Base-by-base conservation (phyloP, 2,113 vertebrate species). In the Mesitornis unicolor region DNA sequence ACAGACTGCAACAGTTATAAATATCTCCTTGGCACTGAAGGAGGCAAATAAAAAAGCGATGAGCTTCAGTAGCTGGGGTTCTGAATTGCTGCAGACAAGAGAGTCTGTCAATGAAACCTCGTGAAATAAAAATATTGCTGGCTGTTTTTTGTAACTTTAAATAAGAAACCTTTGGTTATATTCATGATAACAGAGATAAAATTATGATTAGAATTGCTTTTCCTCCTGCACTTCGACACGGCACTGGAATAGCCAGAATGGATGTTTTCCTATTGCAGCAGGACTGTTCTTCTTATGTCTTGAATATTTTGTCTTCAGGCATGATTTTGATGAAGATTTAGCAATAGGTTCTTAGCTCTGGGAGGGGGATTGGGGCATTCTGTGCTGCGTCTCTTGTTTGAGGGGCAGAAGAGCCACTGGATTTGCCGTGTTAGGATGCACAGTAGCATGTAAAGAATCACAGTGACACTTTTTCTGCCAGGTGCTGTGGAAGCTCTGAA, bases 1-100 rank as follows among this genome's bases (percentile, higher is more conserved):
- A 93, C 74, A 94, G 93, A 95, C 91, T 97, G 63, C 65, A 94
- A 88, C 74, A 96, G 94, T 95, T 97, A 84, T 93, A 97, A 97
- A 96, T 97, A 96, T 91, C 96, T 96, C 78, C 84, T 75, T 16
- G 12, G 53, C 90, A 80, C 56, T 77, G 84, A 97, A 79, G 69
- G 88, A 92, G 71, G 92, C 77, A 95, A 93, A 94, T 94, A 96
- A 87, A 97, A 96, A 87, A 94, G 83, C 47, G 36, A 86, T 91
- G 95, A 97, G 93, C 86, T 94, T 97, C 80, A 87, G 90, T 96
- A 79, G 75, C 92, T 25, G 8, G 81, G 91, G 95, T 94, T 97
- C 57, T 95, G 95, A 98, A 96, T 92, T 89, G 96, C 76, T 87
- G 69, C 93, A 95, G 77, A 93, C 64, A 96, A 96, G 87, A 70